Evolutionary conservation across 2,113 vertebrate genomes (phyloP), one percentile per base, ranked within the genome.

Genomic region (Typhlomys cinereus): DNA sequence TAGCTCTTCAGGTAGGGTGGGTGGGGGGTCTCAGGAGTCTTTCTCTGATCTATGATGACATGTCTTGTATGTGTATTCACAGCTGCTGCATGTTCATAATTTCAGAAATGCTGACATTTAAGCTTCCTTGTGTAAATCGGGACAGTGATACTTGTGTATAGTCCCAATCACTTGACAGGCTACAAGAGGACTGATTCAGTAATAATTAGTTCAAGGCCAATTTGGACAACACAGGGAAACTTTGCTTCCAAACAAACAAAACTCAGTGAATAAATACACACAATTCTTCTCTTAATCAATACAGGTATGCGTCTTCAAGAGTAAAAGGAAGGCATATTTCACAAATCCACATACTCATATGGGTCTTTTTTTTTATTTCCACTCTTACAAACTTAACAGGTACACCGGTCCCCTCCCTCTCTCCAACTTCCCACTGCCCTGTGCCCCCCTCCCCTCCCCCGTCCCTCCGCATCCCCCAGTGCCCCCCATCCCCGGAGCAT

Each of bases 311-410:
- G 20, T 88, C 15, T 54, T 92, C 41, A 81, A 71, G 20, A 74
- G 48, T 23, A 67, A 69, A 85, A 90, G 54, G 31, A 76, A 57
- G 46, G 36, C 29, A 62, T 90, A n/a, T 85, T 93, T 85, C 23
- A 76, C 57, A 88, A 81, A 67, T 61, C 17, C 11, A 29, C 12
- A 50, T 50, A 17, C n/a, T 70, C 9, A 83, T 27, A 91, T 75
- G 89, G 66, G 15, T 74, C 31, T 80, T 50, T n/a, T n/a, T n/a
- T n/a, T n/a, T n/a, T n/a, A n/a, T n/a, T n/a, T n/a, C n/a, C n/a
- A n/a, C n/a, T n/a, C n/a, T n/a, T n/a, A n/a, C n/a, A n/a, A n/a
- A n/a, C n/a, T n/a, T n/a, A n/a, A n/a, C n/a, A n/a, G n/a, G n/a
- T n/a, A n/a, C n/a, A n/a, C n/a, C n/a, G n/a, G n/a, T n/a, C n/a